phyloP scores from a whole-genome alignment of 2,888 invertebrate species.

The Drosophila stalkeri region DNA sequence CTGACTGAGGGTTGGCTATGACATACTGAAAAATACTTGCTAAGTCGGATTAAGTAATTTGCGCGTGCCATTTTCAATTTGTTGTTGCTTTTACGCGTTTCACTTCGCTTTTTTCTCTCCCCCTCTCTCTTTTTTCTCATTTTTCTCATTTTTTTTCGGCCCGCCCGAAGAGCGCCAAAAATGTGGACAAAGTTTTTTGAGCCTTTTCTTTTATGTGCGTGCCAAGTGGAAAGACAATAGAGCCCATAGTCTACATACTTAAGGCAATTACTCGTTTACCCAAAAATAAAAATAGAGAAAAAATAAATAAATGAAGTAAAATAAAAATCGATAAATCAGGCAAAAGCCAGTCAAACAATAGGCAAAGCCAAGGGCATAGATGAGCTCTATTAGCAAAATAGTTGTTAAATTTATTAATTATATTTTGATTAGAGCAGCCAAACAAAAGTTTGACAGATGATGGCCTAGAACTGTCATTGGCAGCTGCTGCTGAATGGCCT shows the following conservation, averaged over 20 bases:
- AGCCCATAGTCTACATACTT: constrained; percentile 3
- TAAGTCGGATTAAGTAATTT: constrained; percentile 78
- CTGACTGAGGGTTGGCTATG: constrained; percentile 28
- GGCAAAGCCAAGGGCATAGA: neutral
- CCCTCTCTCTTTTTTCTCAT: neutral
- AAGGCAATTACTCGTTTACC: constrained; percentile 3
- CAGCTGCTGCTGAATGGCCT: neutral
- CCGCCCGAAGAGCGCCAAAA: constrained; percentile 17
- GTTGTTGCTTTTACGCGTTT: constrained; percentile 30
- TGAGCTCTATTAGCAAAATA: neutral
- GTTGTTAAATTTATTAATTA: constrained; percentile 5
- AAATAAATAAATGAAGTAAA: too few species aligned
- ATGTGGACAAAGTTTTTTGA: constrained; percentile 18
- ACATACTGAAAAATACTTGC: constrained; percentile 61
- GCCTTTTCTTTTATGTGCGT: constrained; percentile 17
- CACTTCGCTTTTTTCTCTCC: neutral
- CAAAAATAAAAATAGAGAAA: neutral
- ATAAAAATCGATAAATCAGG: constrained; percentile 11
- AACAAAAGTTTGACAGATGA: neutral
- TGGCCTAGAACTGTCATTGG: neutral
- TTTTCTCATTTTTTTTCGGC: constrained; percentile 1
- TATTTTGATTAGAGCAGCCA: constrained; percentile 1
- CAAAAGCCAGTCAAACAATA: neutral
- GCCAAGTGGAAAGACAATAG: neutral
- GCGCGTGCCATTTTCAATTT: constrained; percentile 72